Conservation (phyloP, 1,140 invertebrate genomes). For the Carcinoscorpius rotundicauda region DNA sequence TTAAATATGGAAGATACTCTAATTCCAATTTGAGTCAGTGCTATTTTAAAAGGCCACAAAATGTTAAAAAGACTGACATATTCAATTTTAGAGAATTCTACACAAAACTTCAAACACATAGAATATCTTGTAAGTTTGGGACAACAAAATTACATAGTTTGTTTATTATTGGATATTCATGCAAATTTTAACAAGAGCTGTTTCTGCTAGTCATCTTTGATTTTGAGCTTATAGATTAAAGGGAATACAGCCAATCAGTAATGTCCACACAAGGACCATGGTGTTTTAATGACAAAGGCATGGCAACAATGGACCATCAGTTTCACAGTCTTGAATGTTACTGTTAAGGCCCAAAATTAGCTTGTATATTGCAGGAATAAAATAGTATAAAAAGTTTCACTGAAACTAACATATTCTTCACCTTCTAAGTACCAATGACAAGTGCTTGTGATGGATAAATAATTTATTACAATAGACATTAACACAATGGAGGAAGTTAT, state of each 20-base stretch:
- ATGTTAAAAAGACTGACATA: background rate
- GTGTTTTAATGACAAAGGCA: no score
- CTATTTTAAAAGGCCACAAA: background rate
- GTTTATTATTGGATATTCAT: no score
- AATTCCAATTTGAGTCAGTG: no score
- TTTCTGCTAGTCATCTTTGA: slow-evolving; percentile 1
- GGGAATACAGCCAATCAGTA: no score
- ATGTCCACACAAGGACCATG: no score
- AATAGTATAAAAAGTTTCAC: background rate
- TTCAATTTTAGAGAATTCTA: background rate
- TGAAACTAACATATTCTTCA: slow-evolving; percentile 25
- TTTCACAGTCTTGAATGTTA: background rate
- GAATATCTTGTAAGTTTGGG: background rate
- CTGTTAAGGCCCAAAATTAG: slow-evolving; percentile 2
- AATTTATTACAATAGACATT: background rate
- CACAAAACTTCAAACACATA: slow-evolving; percentile 1
- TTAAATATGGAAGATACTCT: no score
- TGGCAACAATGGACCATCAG: no score
- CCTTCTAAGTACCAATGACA: slow-evolving; percentile 31
- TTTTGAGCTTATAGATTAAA: background rate
- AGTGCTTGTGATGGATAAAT: slow-evolving; percentile 9
- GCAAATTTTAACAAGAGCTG: background rate
- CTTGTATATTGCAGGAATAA: background rate
- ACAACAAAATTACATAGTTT: background rate
- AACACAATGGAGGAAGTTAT: slow-evolving; percentile 4